These are phyloP conservation scores for Macaria notata DNA, from an alignment of 2,888 invertebrate genomes.

Conservation along the genomic window DNA sequence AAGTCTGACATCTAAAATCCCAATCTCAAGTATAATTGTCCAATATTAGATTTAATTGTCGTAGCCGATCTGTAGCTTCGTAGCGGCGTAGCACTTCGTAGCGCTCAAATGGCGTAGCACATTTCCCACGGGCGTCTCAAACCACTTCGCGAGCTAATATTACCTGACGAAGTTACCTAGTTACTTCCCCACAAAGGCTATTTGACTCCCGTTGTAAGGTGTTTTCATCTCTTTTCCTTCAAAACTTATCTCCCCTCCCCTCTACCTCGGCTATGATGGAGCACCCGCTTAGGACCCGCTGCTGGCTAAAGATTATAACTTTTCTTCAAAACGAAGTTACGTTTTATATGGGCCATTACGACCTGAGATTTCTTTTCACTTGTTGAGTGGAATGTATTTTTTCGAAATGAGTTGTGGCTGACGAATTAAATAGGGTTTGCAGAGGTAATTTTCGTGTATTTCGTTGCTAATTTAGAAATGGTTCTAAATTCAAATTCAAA, in stretches of 20 bases:
- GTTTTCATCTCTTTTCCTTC: slow-evolving; percentile 50
- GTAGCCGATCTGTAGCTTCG: neutral
- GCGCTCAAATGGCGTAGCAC: neutral
- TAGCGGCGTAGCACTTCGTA: slow-evolving; percentile 8
- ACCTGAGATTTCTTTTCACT: slow-evolving; percentile 40
- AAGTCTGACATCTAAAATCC: too few species aligned
- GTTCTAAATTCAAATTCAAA: too few species aligned
- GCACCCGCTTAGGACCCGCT: slow-evolving; percentile 39
- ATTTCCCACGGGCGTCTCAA: slow-evolving; percentile 9
- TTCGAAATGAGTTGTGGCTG: neutral
- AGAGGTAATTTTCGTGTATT: too few species aligned
- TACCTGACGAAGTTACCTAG: slow-evolving; percentile 37
- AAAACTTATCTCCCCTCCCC: slow-evolving; percentile 33
- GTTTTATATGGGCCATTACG: slow-evolving; percentile 45
- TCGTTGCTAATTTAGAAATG: too few species aligned
- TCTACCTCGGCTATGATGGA: slow-evolving; percentile 47
- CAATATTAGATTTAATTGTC: too few species aligned
- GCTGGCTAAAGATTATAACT: slow-evolving; percentile 48
- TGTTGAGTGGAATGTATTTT: slow-evolving; percentile 31
- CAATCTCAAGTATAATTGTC: too few species aligned
- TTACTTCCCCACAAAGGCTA: slow-evolving; percentile 40
- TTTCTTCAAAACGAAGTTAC: slow-evolving; percentile 48
- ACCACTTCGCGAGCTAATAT: slow-evolving; percentile 21
- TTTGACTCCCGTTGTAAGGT: slow-evolving; percentile 45
- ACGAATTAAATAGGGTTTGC: too few species aligned